Conservation (phyloP, 1,140 invertebrate genomes). For the Danaus melanippus region DNA sequence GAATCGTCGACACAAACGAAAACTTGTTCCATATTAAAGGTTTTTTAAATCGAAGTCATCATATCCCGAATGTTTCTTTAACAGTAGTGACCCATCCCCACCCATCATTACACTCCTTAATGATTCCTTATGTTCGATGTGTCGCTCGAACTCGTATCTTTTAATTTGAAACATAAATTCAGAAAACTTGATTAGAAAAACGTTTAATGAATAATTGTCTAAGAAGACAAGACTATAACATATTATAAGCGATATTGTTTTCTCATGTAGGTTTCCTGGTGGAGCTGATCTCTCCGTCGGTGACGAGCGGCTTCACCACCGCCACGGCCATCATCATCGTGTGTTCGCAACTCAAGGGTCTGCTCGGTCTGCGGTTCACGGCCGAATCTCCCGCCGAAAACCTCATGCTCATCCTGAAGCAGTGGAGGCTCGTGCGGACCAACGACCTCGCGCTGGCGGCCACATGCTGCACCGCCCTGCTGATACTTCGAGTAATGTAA, state of each 20-base stretch:
- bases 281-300: conserved; percentile 93
- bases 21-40: no score
- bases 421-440: conserved; percentile 71
- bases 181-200: no score
- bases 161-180: no score
- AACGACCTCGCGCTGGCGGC: conserved; percentile 78
- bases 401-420: conserved; percentile 73
- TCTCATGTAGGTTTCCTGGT: conserved; percentile 85
- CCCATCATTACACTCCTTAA: no score
- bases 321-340: conserved; percentile 94
- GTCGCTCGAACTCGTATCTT: no score
- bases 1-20: not conserved
- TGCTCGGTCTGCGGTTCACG: conserved; percentile 82
- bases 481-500: conserved; percentile 75
- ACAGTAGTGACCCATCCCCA: no score
- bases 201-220: no score
- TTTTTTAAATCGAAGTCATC: no score
- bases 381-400: conserved; percentile 76
- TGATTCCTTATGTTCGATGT: no score
- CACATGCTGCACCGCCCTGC: conserved; percentile 76
- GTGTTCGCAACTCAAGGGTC: conserved; percentile 88
- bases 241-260: not conserved
- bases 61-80: no score
- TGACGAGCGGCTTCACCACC: conserved; percentile 94
- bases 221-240: no score